Evolutionary conservation across 2,888 invertebrate species (phyloP).

Genomic region (Hylaea fasciaria): DNA sequence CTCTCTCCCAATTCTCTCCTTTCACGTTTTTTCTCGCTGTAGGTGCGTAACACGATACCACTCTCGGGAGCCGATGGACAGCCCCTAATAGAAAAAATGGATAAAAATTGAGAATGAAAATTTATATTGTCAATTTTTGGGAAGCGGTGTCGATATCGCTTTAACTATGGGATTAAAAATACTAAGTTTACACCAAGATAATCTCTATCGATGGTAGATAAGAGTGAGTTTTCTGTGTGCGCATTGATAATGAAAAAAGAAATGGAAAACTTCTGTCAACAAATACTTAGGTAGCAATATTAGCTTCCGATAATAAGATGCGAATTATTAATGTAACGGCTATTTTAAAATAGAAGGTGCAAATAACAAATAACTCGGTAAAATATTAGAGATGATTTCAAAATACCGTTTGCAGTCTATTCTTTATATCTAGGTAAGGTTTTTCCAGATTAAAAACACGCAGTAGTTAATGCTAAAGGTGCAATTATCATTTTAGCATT

Average conservation of each 20-base stretch:
- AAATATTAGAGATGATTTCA: too few species aligned
- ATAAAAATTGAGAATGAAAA: constrained; percentile 72
- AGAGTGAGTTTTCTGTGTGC: constrained; percentile 21
- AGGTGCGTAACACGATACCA: constrained; percentile 75
- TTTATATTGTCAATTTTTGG: constrained; percentile 69
- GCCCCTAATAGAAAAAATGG: constrained; percentile 78
- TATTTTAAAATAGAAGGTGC: background rate
- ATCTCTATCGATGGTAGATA: constrained; percentile 13
- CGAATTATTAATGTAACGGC: constrained; percentile 20
- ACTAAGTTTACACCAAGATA: constrained; percentile 26
- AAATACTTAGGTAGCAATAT: constrained; percentile 35
- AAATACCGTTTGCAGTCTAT: too few species aligned
- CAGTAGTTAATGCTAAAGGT: too few species aligned
- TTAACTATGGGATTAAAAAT: constrained; percentile 45
- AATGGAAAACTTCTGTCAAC: constrained; percentile 42
- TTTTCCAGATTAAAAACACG: too few species aligned
- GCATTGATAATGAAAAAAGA: constrained; percentile 33
- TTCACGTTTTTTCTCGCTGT: constrained; percentile 54
- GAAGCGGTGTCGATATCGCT: constrained; percentile 55
- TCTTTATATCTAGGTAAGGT: too few species aligned
- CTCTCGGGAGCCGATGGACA: constrained; percentile 69
- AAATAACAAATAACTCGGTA: too few species aligned
- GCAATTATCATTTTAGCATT: too few species aligned
- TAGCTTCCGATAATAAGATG: constrained; percentile 28
- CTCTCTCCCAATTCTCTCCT: constrained; percentile 44